Percentiles rank a stretch among this genome's conserved stretches.
Evolutionary conservation across 2,888 invertebrate genomes (phyloP).

Genomic region (Caenorhabditis sulstoni): DNA sequence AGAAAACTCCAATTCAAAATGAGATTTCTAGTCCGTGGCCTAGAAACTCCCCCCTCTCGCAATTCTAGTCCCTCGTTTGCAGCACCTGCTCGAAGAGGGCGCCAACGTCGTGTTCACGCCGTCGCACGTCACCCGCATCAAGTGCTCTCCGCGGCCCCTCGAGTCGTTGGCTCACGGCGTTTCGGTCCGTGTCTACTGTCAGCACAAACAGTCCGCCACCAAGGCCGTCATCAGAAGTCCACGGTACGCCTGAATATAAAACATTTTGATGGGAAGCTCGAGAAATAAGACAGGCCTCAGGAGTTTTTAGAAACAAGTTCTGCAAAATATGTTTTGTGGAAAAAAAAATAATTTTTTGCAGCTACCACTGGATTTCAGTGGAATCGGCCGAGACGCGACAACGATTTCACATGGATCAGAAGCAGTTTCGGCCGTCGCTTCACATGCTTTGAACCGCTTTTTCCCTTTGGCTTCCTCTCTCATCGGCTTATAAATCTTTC

Average conservation of each 20-base stretch:
- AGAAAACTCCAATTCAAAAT: too few species aligned
- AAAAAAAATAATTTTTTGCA: constrained; percentile 30
- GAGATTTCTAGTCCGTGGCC: too few species aligned
- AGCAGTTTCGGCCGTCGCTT: constrained; percentile 69
- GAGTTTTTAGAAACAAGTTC: too few species aligned
- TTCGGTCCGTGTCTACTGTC: constrained; percentile 64
- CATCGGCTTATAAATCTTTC: too few species aligned
- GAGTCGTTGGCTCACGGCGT: constrained; percentile 77
- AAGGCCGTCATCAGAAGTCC: constrained; percentile 70
- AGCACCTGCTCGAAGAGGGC: constrained; percentile 78
- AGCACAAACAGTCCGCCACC: constrained; percentile 69
- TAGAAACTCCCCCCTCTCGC: too few species aligned
- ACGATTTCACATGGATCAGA: constrained; percentile 64
- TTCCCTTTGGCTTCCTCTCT: too few species aligned
- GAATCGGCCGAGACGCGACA: constrained; percentile 59
- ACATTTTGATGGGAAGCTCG: too few species aligned
- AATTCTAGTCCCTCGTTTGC: constrained; percentile 36
- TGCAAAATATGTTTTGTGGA: too few species aligned
- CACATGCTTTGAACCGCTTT: constrained; percentile 66
- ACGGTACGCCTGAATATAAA: constrained; percentile 47
- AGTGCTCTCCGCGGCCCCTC: constrained; percentile 77
- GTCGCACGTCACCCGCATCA: constrained; percentile 65
- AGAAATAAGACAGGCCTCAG: too few species aligned
- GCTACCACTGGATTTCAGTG: constrained; percentile 79
- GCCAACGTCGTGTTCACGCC: constrained; percentile 77